Evolutionary conservation across 2,797 vertebrate genomes (phyloP), one percentile per base, ranked within the genome.

Genomic region (Onychomys arenicola): DNA sequence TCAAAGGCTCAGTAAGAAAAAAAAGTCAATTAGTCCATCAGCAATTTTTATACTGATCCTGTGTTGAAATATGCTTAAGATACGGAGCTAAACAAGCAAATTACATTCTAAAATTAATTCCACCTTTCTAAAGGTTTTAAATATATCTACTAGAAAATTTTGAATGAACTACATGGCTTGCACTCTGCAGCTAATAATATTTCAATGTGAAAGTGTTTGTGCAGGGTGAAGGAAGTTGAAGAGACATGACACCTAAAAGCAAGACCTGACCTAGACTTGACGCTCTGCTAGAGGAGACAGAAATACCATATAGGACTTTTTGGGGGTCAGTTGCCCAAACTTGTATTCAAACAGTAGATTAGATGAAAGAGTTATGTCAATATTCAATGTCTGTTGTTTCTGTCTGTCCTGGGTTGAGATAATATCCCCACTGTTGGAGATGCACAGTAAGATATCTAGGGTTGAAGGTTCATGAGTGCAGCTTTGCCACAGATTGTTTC

Each of bases 201-300:
- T 87, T 87, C 57, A 69, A 17, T 91, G 85, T 91, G 82, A 91
- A 90, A 91, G 67, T 61, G 43, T 61, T 37, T n/a, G 12, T 87
- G 32, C 40, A 81, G 37, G 43, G 25, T 46, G 78, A 71, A 90
- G 78, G 85, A 89, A 65, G 61, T 34, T 67, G 32, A 43, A 34
- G 37, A 87, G 82, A 87, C 59, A 34, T 4, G 75, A 76, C 46
- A 67, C 19, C 83, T 76, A 40, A 87, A 67, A 76, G 49, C 61
- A 49, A 59, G n/a, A 69, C 6, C 76, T 59, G 76, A 59, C 67
- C 76, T 91, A 65, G 40, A 46, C 40, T 52, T 43, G 46, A 67
- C 6, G 7, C 34, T 46, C 2, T 52, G 67, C 21, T 57, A 52
- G 55, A 59, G 32, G 43, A 67, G 10, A 2, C 43, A 73, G 83